Evolutionary conservation across 2,797 vertebrate genomes (phyloP).

Genomic region (Scyliorhinus canicula): DNA sequence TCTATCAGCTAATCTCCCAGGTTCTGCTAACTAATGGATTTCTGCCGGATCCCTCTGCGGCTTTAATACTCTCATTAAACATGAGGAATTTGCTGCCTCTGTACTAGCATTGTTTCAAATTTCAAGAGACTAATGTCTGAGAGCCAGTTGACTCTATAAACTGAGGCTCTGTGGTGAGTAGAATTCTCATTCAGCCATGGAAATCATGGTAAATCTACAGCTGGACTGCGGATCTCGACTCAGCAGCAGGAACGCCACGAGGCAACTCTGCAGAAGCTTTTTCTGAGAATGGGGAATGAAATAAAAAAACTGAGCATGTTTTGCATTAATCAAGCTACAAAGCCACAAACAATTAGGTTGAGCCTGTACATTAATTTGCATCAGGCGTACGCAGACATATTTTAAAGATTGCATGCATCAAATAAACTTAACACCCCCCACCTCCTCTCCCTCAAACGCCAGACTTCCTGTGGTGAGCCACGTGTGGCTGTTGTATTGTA

Average conservation of each 20-base stretch:
- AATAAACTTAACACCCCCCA: neutral
- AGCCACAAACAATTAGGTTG: neutral
- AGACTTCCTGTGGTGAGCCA: no score
- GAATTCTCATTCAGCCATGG: neutral
- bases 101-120: neutral
- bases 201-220: neutral
- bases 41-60: neutral
- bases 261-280: neutral
- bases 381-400: neutral
- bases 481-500: no score
- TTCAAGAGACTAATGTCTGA: neutral
- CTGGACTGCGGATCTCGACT: neutral
- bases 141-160: neutral
- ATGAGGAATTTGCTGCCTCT: neutral
- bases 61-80: neutral
- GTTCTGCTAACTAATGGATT: neutral
- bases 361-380: neutral
- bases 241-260: neutral
- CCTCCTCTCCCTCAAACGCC: neutral
- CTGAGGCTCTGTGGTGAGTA: neutral
- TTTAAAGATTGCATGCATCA: neutral
- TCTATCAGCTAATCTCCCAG: neutral
- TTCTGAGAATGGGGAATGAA: neutral
- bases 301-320: neutral
- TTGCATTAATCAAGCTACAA: neutral